Evolutionary conservation across 1,140 invertebrate species (phyloP).

Genomic region (Armadillidium nasatum): DNA sequence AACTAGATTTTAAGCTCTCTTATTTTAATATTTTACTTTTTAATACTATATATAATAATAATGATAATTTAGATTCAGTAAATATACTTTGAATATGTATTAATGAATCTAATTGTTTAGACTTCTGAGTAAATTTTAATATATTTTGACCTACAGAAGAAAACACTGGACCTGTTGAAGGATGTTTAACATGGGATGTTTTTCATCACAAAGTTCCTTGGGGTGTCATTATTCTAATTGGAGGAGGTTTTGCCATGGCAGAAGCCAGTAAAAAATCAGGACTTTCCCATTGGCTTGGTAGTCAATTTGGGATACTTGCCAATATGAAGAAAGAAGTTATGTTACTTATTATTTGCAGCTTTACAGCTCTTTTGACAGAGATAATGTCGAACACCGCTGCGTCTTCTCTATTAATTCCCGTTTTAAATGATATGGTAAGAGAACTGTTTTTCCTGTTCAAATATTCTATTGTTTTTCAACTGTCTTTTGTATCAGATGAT

Average conservation of each 20-base stretch:
- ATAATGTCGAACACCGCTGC: slow-evolving; percentile 79
- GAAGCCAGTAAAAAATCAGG: slow-evolving; percentile 66
- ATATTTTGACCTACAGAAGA: neutral
- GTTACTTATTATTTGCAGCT: slow-evolving; percentile 50
- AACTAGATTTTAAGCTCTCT: too few species aligned
- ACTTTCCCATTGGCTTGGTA: slow-evolving; percentile 67
- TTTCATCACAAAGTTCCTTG: slow-evolving; percentile 33
- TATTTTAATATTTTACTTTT: too few species aligned
- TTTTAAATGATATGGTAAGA: slow-evolving; percentile 67
- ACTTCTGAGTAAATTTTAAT: too few species aligned
- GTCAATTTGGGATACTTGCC: slow-evolving; percentile 51
- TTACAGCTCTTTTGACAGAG: slow-evolving; percentile 64
- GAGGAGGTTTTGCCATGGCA: slow-evolving; percentile 82
- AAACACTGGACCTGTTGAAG: neutral
- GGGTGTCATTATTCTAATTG: slow-evolving; percentile 45
- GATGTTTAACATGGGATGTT: slow-evolving; percentile 27
- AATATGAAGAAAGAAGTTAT: slow-evolving; percentile 48
- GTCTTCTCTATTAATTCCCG: slow-evolving; percentile 74
- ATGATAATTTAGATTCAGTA: too few species aligned
- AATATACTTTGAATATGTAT: too few species aligned
- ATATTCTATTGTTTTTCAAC: neutral
- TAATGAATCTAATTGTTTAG: too few species aligned
- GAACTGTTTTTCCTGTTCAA: neutral
- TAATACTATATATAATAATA: too few species aligned
- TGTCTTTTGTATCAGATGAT: neutral